Evolutionary conservation across 2,113 vertebrate species (phyloP).

Genomic region (Panthera tigris): DNA sequence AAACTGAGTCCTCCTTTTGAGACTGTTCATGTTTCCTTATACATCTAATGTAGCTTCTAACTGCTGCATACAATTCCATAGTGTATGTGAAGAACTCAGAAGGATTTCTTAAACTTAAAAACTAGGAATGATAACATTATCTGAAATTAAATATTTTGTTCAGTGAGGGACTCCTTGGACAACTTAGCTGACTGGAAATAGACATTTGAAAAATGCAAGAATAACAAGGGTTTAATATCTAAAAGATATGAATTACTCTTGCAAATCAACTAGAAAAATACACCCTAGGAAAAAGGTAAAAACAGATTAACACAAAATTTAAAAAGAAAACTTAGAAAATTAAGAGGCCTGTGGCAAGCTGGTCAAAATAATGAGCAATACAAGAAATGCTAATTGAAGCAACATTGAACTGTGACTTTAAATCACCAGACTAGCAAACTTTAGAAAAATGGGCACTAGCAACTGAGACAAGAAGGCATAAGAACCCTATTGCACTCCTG

Average conservation of each 20-base stretch:
- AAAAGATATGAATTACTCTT: neutral
- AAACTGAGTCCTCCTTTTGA: neutral
- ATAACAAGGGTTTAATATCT: neutral
- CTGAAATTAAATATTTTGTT: neutral
- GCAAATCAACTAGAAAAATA: neutral
- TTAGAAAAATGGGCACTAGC: neutral
- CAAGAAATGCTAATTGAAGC: neutral
- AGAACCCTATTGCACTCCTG: neutral
- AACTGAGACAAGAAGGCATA: neutral
- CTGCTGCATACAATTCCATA: neutral
- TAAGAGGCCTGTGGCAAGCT: neutral
- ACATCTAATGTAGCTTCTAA: neutral
- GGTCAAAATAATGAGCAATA: neutral
- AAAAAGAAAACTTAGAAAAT: neutral
- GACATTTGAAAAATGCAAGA: neutral
- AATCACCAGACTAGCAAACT: neutral
- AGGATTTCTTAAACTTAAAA: neutral
- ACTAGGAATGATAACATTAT: neutral
- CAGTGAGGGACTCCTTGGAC: neutral
- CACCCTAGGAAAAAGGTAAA: neutral
- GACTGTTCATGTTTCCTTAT: neutral
- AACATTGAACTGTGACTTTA: neutral
- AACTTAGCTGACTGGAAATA: neutral
- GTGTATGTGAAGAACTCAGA: neutral
- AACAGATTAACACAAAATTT: neutral